These are phyloP conservation scores for Amazona guildingii DNA, from an alignment of 2,113 vertebrate genomes.

Conservation along the genomic window DNA sequence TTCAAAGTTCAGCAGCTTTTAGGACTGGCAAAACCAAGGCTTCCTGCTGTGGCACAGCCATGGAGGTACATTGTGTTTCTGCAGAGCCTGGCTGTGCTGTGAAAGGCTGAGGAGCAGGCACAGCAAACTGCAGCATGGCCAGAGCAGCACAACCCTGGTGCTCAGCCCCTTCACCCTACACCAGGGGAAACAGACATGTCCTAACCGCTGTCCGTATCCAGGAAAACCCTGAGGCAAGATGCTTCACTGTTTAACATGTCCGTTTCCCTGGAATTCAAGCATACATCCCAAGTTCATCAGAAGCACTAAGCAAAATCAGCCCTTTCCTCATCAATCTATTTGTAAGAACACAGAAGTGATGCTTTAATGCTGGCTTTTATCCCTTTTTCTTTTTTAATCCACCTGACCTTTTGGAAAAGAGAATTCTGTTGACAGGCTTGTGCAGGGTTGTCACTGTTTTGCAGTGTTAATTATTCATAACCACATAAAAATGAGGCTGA, in stretches of 20 bases:
- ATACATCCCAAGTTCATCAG: not conserved
- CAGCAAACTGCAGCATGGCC: rapidly evolving
- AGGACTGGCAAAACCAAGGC: not conserved
- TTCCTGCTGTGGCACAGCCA: not conserved
- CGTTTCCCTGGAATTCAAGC: not conserved
- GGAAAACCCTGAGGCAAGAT: not conserved
- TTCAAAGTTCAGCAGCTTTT: constrained; percentile 53
- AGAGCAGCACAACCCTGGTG: not conserved
- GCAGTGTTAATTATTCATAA: constrained; percentile 16
- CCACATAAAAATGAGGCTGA: not conserved
- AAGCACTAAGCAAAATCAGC: not conserved
- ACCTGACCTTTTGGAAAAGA: not conserved
- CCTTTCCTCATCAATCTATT: not conserved
- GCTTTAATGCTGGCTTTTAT: not conserved
- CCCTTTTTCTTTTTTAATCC: not conserved
- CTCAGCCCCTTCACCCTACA: not conserved
- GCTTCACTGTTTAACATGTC: rapidly evolving
- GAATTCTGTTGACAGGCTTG: not conserved
- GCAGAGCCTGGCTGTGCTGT: not conserved
- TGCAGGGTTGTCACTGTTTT: not conserved
- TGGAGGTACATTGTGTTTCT: not conserved
- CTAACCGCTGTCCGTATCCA: too few species aligned
- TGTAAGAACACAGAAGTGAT: not conserved
- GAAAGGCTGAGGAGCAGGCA: rapidly evolving
- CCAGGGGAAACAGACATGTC: rapidly evolving